Base-by-base conservation (phyloP, 1,140 invertebrate genomes). In the Danaus plexippus region DNA sequence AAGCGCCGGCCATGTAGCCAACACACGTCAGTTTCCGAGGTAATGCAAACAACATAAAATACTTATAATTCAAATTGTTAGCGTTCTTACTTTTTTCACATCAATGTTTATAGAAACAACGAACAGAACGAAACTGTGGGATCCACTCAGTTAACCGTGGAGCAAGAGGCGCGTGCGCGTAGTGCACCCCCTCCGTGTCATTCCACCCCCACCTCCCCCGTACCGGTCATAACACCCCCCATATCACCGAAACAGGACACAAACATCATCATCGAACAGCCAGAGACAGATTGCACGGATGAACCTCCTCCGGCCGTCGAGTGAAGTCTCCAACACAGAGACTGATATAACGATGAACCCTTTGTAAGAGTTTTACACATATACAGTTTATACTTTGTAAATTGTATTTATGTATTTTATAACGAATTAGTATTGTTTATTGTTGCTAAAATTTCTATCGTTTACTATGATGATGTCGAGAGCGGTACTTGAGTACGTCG, bases 121-220 rank as follows among this genome's bases (percentile, higher is more conserved):
- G 64, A 63, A 43, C 64, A 60, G 15, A 71, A 57, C 46, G 67
- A 77, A n/a, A 22, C 44, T 7, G 63, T 69, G 32, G 72, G 69
- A 48, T 64, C 67, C 59, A 67, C 66, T 12, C 75, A 68, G 41
- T 56, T 81, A 40, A 65, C 69, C 9, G 67, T 75, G 13, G 74
- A 81, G n/a, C 58, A 58, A 9, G 79, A 77, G 32, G 52, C 67
- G 57, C 69, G 75, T 4, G 72, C 80, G 11, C 65, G 71, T 52
- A 82, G 80, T 55, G 78, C 82, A 0, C 82, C 78, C 2, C 73
- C 73, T 9, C 53, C 69, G n/a, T 57, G 63, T 9, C 58, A 63
- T 42, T 52, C 68, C 76, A 7, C 71, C 74, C 12, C 67, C 73
- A 0, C 43, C 53, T 72, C 74, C 2, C 70, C 75, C 9, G 53